Percentiles rank a stretch among this genome's conserved stretches.
Conservation (phyloP, 2,888 invertebrate genomes). For the Halictus ligatus region DNA sequence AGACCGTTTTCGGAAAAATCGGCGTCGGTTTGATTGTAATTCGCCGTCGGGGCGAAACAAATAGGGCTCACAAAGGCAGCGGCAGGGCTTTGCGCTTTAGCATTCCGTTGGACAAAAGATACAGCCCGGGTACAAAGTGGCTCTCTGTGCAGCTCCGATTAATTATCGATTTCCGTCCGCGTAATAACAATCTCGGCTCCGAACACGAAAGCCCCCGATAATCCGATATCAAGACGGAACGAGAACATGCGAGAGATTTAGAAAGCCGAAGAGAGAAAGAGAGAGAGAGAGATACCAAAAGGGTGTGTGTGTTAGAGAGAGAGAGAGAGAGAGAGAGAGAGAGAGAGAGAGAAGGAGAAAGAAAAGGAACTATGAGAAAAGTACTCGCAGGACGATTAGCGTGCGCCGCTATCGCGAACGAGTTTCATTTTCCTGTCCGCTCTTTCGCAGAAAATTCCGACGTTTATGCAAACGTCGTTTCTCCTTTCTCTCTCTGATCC, state of each 20-base stretch:
- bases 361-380: neutral
- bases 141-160: constrained; percentile 23
- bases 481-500: neutral
- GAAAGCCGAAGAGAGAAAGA: neutral
- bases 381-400: constrained; percentile 4
- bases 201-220: constrained; percentile 48
- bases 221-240: constrained; percentile 7
- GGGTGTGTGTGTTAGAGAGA: too few species aligned
- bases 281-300: neutral
- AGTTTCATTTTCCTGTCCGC: constrained; percentile 30
- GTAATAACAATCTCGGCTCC: constrained; percentile 53
- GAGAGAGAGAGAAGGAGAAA: neutral
- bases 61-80: neutral
- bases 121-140: neutral
- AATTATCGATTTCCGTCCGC: constrained; percentile 56
- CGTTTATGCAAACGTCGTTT: constrained; percentile 18
- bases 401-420: neutral
- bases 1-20: neutral
- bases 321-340: neutral
- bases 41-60: neutral
- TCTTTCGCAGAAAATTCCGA: constrained; percentile 6
- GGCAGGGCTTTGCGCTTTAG: neutral
- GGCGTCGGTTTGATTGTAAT: neutral
- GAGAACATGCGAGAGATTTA: neutral
- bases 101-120: constrained; percentile 4